Conservation (phyloP, 2,888 invertebrate species). For the Hydraecia micacea region DNA sequence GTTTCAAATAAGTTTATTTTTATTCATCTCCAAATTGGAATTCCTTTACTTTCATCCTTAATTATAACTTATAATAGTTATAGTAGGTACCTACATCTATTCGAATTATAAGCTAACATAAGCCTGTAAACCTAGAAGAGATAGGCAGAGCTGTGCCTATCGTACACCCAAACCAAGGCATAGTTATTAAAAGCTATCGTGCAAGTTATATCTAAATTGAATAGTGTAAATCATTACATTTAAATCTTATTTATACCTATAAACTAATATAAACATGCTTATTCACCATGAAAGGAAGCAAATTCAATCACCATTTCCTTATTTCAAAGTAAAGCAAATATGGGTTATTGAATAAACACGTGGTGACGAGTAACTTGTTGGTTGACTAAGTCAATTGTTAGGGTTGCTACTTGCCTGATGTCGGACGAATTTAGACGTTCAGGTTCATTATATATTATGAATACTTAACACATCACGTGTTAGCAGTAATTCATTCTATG, state of each 20-base stretch:
- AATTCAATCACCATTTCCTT: constrained; percentile 44
- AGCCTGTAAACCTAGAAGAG: neutral
- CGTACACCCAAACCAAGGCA: neutral
- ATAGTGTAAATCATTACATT: neutral
- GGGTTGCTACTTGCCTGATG: constrained; percentile 13
- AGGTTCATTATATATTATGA: too few relatives aligned
- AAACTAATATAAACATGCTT: constrained; percentile 3
- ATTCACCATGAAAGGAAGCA: constrained; percentile 31
- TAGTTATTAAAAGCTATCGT: neutral
- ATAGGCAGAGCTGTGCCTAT: neutral
- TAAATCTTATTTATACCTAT: constrained; percentile 3
- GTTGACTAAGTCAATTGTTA: constrained; percentile 33
- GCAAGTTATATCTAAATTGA: neutral
- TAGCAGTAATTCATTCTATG: neutral
- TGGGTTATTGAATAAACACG: constrained; percentile 25
- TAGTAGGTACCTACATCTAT: neutral
- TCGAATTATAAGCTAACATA: neutral
- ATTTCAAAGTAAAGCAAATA: constrained; percentile 48
- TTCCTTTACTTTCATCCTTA: neutral
- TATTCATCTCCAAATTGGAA: neutral
- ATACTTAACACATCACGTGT: neutral
- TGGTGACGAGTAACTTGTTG: constrained; percentile 24
- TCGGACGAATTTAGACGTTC: neutral
- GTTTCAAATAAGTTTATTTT: constrained; percentile 10
- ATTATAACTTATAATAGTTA: neutral